Evolutionary conservation across 2,888 invertebrate genomes (phyloP).

Genomic region (Drymonia ruficornis): DNA sequence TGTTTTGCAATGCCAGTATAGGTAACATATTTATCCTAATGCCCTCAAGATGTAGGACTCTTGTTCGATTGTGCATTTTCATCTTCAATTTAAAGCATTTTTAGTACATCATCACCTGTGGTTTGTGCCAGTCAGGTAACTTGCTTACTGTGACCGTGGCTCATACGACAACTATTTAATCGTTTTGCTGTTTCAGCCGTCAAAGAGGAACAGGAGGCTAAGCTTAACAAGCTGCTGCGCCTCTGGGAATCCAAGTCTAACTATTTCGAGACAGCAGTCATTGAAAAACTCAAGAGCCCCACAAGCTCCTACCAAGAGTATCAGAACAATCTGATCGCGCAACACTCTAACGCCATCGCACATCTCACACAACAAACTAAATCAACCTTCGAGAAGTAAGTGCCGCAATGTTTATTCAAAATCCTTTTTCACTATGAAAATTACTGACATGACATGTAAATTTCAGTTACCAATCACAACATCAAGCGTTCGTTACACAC

Average conservation of each 20-base stretch:
- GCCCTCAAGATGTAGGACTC: constrained; percentile 80
- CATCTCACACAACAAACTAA: constrained; percentile 92
- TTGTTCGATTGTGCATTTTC: constrained; percentile 76
- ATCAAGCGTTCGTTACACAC: constrained; percentile 97
- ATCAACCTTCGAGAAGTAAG: constrained; percentile 91
- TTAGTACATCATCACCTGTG: constrained; percentile 72
- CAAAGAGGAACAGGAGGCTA: constrained; percentile 94
- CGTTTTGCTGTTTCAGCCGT: constrained; percentile 86
- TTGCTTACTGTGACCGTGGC: constrained; percentile 68
- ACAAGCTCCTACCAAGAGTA: constrained; percentile 95
- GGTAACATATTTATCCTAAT: constrained; percentile 86
- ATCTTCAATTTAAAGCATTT: constrained; percentile 71
- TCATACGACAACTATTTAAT: constrained; percentile 72
- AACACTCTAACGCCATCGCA: constrained; percentile 91
- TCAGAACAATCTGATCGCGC: constrained; percentile 92
- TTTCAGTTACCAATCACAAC: constrained; percentile 94
- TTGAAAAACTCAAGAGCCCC: constrained; percentile 95
- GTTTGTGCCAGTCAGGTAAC: constrained; percentile 77
- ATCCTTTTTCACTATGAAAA: constrained; percentile 6
- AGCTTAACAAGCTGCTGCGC: constrained; percentile 96
- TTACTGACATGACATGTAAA: constrained; percentile 12
- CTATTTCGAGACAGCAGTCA: constrained; percentile 92
- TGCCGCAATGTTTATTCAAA: constrained; percentile 26
- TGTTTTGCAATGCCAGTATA: constrained; percentile 97
- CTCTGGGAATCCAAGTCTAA: constrained; percentile 98